Conservation (phyloP, 2,797 vertebrate species). For the Heterohyrax brucei region DNA sequence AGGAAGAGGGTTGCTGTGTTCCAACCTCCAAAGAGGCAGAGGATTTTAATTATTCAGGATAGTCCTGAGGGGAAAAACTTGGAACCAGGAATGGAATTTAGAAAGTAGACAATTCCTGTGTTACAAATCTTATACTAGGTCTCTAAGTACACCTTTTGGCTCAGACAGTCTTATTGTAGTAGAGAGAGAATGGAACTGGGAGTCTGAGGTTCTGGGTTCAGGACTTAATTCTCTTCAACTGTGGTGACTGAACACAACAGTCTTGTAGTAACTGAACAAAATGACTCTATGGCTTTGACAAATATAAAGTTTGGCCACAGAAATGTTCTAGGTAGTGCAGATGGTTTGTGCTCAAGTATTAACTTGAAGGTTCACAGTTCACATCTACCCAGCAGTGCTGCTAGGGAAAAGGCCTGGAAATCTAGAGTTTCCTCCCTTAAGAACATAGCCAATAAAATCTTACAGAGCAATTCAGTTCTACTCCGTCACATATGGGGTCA, state of each 20-base stretch:
- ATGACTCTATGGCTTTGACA: not conserved
- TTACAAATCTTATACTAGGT: constrained; percentile 33
- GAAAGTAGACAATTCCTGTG: not conserved
- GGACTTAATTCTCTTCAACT: not conserved
- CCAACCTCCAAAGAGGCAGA: constrained; percentile 43
- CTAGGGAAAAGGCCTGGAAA: not conserved
- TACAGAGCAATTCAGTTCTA: not conserved
- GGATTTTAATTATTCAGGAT: constrained; percentile 35
- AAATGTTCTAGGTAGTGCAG: not conserved
- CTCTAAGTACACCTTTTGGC: not conserved
- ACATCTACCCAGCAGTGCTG: not conserved
- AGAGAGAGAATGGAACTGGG: not conserved
- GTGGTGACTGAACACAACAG: not conserved
- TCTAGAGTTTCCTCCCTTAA: not conserved
- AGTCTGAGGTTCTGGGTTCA: not conserved
- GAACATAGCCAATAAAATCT: not conserved
- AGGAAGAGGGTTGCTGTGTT: not conserved
- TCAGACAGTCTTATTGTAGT: not conserved
- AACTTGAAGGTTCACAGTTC: not conserved
- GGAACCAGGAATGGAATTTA: not conserved
- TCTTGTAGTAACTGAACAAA: not conserved
- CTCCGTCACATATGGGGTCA: not conserved
- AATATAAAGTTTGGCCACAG: not conserved
- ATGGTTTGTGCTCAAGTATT: not conserved
- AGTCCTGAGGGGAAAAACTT: not conserved